Evolutionary conservation across 2,113 vertebrate species (phyloP), one percentile per base, ranked within the genome.

Genomic region (Capreolus pygargus): DNA sequence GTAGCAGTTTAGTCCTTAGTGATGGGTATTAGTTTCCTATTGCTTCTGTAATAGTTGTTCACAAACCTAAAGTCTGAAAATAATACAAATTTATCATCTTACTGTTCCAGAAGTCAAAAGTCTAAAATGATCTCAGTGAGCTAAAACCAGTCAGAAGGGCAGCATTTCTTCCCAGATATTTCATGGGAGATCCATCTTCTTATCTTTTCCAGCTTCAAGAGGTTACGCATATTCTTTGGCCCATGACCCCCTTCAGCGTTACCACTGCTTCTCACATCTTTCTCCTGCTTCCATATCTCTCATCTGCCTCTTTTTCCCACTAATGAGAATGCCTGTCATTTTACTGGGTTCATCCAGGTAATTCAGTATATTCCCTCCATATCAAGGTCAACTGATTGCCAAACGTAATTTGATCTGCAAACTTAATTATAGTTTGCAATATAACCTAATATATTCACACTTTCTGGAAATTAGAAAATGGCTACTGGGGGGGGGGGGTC

Each of bases 401-500:
- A 64, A 64, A 76, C n/a, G 45, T 74, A 76, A 88, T 33, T 76
- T 5, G 3, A 74, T 28, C 54, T 33, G 2, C n/a, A 74, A 15
- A 76, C 23, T 60, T 91, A 14, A 13, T 78, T 92, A 27, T 43
- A 14, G 45, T 28, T 23, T 76, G 36, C 25, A 78, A 25, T 78
- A 36, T 45, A 58, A 36, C 50, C 28, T 89, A 85, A 55, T 27
- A 14, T 6, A 57, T 10, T 84, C 55, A 84, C 4, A 78, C 25
- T 70, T 89, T 36, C 50, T n/a, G 45, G n/a, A 43, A 36, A 94
- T 60, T 54, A 36, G n/a, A 30, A 25, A n/a, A 12, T 15, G 3
- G 7, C 43, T 64, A 4, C 33, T 28, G 86, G 10, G 11, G 17
- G 12, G 2, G 2, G 2, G 2, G 0, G 14, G 1, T 3, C 70